Evolutionary conservation across 2,113 vertebrate species (phyloP), one percentile per base, ranked within the genome.

Genomic region (Chaetura pelagica): DNA sequence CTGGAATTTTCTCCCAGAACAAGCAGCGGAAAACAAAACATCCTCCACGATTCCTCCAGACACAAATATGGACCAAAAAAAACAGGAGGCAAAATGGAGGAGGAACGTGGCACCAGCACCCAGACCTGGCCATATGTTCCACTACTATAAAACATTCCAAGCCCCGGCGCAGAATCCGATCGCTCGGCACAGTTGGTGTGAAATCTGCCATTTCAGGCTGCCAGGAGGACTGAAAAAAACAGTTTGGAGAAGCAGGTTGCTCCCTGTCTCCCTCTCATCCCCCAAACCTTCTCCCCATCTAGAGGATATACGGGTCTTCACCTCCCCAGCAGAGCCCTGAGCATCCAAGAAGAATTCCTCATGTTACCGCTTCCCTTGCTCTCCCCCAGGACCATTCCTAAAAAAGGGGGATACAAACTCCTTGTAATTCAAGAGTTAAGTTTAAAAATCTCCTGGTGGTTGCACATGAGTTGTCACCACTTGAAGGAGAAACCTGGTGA

Each of bases 261-360:
- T 18, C n/a, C 48, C 8, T 22, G 4, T 10, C 32, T 16, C 9
- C 15, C 7, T 62, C 15, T 63, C 11, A 12, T 23, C 2, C 30
- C 5, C 4, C 23, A 20, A 67, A 51, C 2, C 6, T 82, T 30
- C 34, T 18, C 77, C 51, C 6, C 34, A 1, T 21, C 35, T 24
- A 4, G 35, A 22, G 44, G 61, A 57, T 24, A 63, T 6, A 34
- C 0, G 1, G 35, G 30, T 23, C 46, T 0, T 3, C 4, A 3
- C 4, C 4, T 52, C n/a, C n/a, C 26, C 0, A 6, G 16, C 1
- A 1, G 27, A 48, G 49, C 9, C 3, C 29, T 0, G 5, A 29
- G 24, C 32, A 57, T 20, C 24, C 48, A 21, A 46, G 8, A 2
- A 0, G 4, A 12, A 32, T 58, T 64, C 57, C 57, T 49, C 6